Evolutionary conservation across 2,888 invertebrate genomes (phyloP).

Genomic region (Leptopilina syphax): DNA sequence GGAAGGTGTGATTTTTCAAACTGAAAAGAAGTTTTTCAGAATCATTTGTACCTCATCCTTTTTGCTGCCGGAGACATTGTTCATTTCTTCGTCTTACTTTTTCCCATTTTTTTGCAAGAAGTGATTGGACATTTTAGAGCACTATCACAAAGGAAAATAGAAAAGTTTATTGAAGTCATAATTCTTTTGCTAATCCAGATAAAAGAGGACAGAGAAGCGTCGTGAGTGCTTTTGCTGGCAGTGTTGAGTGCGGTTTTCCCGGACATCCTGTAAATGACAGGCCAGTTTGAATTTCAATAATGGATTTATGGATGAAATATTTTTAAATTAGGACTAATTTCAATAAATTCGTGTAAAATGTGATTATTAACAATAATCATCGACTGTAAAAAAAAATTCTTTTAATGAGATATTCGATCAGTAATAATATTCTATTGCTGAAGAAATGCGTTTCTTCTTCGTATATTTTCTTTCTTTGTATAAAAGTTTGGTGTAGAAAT

Average conservation of each 20-base stretch:
- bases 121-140: constrained; percentile 31
- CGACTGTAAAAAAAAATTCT: no score
- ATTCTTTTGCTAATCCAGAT: constrained; percentile 33
- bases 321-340: constrained; percentile 4
- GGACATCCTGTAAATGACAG: constrained; percentile 22
- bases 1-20: not conserved
- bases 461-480: no score
- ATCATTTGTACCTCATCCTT: constrained; percentile 17
- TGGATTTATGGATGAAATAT: not conserved
- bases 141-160: constrained; percentile 19
- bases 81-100: not conserved
- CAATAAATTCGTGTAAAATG: no score
- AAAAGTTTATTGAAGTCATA: constrained; percentile 19
- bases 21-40: not conserved
- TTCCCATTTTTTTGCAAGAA: not conserved
- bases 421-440: no score
- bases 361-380: no score
- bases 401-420: no score
- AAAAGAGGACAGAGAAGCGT: constrained; percentile 27
- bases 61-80: no score
- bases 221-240: constrained; percentile 9
- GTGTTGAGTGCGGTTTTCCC: constrained; percentile 30
- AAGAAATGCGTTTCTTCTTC: no score
- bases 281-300: not conserved
- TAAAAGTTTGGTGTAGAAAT: no score